These are phyloP conservation scores for Atethmia centrago DNA, from an alignment of 2,888 invertebrate genomes.

Conservation along the genomic window DNA sequence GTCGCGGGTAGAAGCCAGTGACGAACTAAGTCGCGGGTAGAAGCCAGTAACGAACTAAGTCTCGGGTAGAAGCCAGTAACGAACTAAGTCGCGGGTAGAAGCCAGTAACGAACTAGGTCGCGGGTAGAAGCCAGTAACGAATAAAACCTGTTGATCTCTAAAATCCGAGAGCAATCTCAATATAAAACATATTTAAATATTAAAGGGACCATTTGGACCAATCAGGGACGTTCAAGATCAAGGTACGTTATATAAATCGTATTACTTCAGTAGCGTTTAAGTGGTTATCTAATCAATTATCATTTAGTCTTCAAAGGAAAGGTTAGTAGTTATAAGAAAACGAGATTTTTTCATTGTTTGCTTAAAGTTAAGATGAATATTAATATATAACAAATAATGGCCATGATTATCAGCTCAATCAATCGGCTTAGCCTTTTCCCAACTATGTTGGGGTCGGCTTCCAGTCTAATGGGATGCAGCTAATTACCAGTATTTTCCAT, in stretches of 20 bases:
- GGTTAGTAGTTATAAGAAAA: conserved; percentile 8
- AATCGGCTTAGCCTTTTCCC: too few relatives aligned
- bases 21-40: too few relatives aligned
- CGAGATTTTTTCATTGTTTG: neutral
- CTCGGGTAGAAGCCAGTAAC: too few relatives aligned
- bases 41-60: too few relatives aligned
- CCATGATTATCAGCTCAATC: neutral
- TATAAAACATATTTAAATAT: conserved; percentile 38
- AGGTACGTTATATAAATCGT: conserved; percentile 30
- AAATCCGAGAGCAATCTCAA: conserved; percentile 6
- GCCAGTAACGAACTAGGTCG: too few relatives aligned
- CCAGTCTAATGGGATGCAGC: neutral
- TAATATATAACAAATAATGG: neutral
- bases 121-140: too few relatives aligned
- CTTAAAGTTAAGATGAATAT: neutral
- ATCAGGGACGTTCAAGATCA: conserved; percentile 20
- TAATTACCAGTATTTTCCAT: neutral
- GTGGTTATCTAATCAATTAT: conserved; percentile 33
- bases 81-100: too few relatives aligned
- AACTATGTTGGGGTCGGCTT: neutral
- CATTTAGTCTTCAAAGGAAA: conserved; percentile 18
- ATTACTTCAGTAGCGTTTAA: conserved; percentile 37
- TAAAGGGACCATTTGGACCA: conserved; percentile 37
- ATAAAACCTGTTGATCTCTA: conserved; percentile 27
- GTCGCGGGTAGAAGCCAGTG: too few relatives aligned